Evolutionary conservation across 2,797 vertebrate species (phyloP), one percentile per base, ranked within the genome.

Genomic region (Brachyalestes nurse): DNA sequence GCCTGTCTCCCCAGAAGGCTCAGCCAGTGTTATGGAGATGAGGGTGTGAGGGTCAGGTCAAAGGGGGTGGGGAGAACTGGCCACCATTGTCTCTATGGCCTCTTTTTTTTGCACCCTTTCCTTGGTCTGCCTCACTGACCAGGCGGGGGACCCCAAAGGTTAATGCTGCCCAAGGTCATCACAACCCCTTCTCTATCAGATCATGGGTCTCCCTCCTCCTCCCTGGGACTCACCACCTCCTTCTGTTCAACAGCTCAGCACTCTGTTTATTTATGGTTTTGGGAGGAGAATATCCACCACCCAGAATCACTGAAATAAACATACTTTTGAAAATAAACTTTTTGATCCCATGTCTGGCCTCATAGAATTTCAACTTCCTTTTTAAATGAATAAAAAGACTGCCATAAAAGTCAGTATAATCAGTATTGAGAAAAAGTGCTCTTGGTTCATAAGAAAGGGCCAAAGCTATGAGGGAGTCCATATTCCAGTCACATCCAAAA

Each of bases 21-120:
- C 8, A 58, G 47, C 72, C 83, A 90, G 87, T 93, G 91, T 93
- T 92, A 94, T 94, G 93, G 91, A 94, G 90, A 95, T 95, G 86
- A 93, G 90, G 88, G 86, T 92, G 85, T 90, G 85, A 88, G 88
- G 92, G 91, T 93, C 90, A 92, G 90, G 89, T 93, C 93, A 92
- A 28, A 85, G 83, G 66, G 82, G 81, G 84, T 67, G 78, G 85
- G 83, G 83, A 78, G 74, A 55, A 82, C 83, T 73, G 78, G 65
- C 71, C 61, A 82, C 83, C 88, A 91, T 94, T 94, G 91, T 93
- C 84, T 86, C 79, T 80, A 61, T 38, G 40, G 21, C 19, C 45
- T 66, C 77, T 83, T 81, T 73, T 79, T 81, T 73, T 62, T 69
- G 62, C 65, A 85, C 77, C 61, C 71, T 42, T 77, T n/a, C 64